These are phyloP conservation scores for Brachionus rubens DNA, from an alignment of 1,140 invertebrate species.

Conservation along the genomic window DNA sequence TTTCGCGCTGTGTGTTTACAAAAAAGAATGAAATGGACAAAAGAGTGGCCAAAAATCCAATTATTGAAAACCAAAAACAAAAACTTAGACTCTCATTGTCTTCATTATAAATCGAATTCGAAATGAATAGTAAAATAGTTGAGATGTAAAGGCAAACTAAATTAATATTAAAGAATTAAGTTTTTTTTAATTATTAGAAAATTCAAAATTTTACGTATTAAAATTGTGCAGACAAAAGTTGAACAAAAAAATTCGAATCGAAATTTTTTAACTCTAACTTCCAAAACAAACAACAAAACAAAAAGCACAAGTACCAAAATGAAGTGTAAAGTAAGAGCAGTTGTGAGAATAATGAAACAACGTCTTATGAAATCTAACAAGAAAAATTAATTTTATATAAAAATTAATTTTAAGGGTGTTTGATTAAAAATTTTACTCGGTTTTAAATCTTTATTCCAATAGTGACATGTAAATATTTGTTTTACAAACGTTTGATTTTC, in stretches of 20 bases:
- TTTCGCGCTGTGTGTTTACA: not conserved
- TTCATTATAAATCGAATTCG: not conserved
- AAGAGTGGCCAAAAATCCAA: slow-evolving; percentile 25
- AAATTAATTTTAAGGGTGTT: too few species aligned
- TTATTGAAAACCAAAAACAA: slow-evolving; percentile 41
- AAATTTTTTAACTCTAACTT: not conserved
- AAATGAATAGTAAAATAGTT: not conserved
- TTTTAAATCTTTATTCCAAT: slow-evolving; percentile 29
- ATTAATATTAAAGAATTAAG: too few species aligned
- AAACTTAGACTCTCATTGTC: not conserved
- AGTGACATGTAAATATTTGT: slow-evolving; percentile 15
- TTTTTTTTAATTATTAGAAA: not conserved
- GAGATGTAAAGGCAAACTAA: not conserved
- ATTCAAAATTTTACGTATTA: not conserved
- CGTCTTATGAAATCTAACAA: not conserved
- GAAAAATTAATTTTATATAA: too few species aligned
- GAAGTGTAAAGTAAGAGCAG: slow-evolving; percentile 19
- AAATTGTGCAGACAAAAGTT: not conserved
- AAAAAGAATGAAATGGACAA: slow-evolving; percentile 9
- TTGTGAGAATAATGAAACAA: not conserved
- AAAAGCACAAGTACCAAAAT: slow-evolving; percentile 9
- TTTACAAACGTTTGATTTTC: not conserved
- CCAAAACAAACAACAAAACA: not conserved
- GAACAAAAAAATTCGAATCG: not conserved
- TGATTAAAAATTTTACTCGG: slow-evolving; percentile 37